Evolutionary conservation across 2,888 invertebrate genomes (phyloP), one percentile per base, ranked within the genome.

Genomic region (Ypsolopha sequella): DNA sequence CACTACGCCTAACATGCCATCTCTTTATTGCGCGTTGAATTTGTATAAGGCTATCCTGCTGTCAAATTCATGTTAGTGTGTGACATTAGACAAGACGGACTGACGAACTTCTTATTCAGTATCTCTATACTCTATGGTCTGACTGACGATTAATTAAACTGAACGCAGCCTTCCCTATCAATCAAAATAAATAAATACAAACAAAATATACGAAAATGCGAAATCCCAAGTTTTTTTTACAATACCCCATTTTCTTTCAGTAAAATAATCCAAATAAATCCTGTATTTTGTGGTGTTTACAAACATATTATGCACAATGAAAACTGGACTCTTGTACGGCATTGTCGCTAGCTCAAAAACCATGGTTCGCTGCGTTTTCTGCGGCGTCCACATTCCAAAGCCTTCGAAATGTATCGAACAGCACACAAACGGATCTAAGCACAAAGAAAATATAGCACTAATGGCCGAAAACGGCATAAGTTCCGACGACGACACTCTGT

Each of bases 341-440:
- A 72, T 80, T 54, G 67, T 78, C 13, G 68, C 59, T 10, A 66
- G 64, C 55, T 76, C 80, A 0, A 76, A 78, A 55, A 76, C 76
- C 41, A 68, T 74, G 51, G 75, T 79, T 24, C 74, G 74, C 50
- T 80, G 80, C 57, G 60, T 75, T 48, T 74, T 73, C 57, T 80
- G 80, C 60, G 78, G 73, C 38, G 77, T 78, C 2, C 68, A 62
- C 56, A 74, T 80, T 56, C 75, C 80, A 14, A 80, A 78, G 54
- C 73, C 77, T 1, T 69, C 62, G 48, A 76, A 71, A 71, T 78
- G 76, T 55, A 78, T 80, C 51, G 77, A 78, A 51, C 75, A 80
- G 56, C 80, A 80, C 56, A 66, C 64, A 13, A 74, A 76, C 52
- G 79, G 78, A 7, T 61, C 67, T 24, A 76, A 70, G 59, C 80